Base-by-base conservation (phyloP, 2,797 vertebrate species). In the Menidia menidia region DNA sequence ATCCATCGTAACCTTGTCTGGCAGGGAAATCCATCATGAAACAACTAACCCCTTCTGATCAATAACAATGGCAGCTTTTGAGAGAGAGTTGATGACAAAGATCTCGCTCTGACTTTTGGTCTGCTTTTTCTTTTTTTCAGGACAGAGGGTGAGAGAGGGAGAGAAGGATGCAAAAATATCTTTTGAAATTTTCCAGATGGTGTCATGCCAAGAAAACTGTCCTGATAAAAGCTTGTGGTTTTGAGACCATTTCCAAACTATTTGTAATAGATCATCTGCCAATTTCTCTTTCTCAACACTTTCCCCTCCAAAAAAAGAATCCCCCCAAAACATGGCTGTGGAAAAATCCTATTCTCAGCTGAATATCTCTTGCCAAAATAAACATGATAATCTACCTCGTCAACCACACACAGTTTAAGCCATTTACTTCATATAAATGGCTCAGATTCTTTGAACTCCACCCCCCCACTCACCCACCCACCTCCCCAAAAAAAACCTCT, bases 341-440 rank as follows among this genome's bases (percentile, higher is more conserved):
- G 87, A 88, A 92, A 88, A 89, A 87, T 59, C 19, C 81, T 87
- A 86, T 86, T 86, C 77, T 85, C 71, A 81, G 82, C 78, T 56
- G 55, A 75, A 52, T 10, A 60, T 19, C 13, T 4, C 64, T 71
- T 75, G 82, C 89, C 89, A 92, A 90, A 76, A 73, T 75, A 92
- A 92, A 92, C 82, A 90, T 74, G 61, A 75, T 50, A 82, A 87
- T 78, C 89, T 81, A 81, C 81, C 83, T 68, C 60, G 55, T 83
- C 78, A 64, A 70, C 64, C 69, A 67, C 57, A 59, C 60, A 60
- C 67, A 66, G 43, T 9, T 67, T 30, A 76, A 83, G 77, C 77
- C 71, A 25, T 63, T 86, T 66, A 59, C 73, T 83, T 84, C 59
- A 85, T 87, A 87, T 84, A 60, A 75, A 89, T 81, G 10, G 73